phyloP scores from a whole-genome alignment of 2,888 invertebrate species.

The Drosophila percnosoma region DNA sequence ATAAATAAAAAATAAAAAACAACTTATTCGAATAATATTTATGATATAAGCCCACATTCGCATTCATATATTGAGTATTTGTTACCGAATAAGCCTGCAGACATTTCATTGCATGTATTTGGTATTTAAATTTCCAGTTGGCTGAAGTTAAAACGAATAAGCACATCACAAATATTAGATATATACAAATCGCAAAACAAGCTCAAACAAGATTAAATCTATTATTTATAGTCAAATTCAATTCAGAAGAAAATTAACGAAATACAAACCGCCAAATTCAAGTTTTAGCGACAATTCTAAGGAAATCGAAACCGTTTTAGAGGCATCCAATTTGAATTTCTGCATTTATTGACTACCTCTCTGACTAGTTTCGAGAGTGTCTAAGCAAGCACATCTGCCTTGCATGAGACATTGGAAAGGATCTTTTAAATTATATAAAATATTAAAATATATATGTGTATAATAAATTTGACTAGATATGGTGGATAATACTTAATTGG shows the following conservation, averaged over 20 bases:
- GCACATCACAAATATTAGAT: constrained; percentile 15
- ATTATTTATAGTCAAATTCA: constrained; percentile 21
- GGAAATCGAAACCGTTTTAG: constrained; percentile 49
- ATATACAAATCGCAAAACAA: constrained; percentile 32
- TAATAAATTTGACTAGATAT: neutral
- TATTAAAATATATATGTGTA: neutral
- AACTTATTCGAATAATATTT: constrained; percentile 31
- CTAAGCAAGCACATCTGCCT: neutral
- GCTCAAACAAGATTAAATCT: constrained; percentile 41
- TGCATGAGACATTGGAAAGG: neutral
- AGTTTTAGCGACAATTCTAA: constrained; percentile 62
- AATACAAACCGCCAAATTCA: constrained; percentile 30
- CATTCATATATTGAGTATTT: constrained; percentile 32
- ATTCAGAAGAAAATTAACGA: neutral
- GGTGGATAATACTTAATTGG: too few species aligned
- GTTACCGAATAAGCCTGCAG: constrained; percentile 35
- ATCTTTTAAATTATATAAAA: neutral
- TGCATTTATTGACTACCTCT: constrained; percentile 15
- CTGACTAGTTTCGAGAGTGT: constrained; percentile 7
- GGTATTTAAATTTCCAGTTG: constrained; percentile 46
- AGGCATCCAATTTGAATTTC: constrained; percentile 7
- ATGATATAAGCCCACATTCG: constrained; percentile 34
- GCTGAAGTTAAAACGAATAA: constrained; percentile 39
- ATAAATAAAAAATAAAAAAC: constrained; percentile 2
- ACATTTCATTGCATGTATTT: constrained; percentile 22